Evolutionary conservation across 2,113 vertebrate species (phyloP).

Genomic region (Chionodraco myersi): DNA sequence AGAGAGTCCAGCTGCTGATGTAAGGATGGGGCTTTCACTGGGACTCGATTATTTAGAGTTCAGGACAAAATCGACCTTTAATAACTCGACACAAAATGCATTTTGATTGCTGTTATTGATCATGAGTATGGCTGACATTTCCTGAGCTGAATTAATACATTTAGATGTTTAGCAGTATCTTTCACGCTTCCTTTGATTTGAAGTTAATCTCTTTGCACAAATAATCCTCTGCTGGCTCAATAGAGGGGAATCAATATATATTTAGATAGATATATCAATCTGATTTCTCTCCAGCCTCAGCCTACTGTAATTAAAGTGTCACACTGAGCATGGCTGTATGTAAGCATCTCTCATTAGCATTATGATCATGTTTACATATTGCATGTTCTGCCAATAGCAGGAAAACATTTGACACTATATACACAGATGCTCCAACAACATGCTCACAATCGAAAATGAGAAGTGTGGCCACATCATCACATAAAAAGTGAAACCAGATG

Average conservation of each 20-base stretch:
- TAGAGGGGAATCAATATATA: constrained; percentile 2
- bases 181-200: neutral
- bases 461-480: neutral
- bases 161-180: neutral
- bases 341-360: neutral
- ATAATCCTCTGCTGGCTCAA: neutral
- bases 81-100: neutral
- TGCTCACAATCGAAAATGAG: neutral
- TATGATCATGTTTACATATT: constrained; percentile 1
- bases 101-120: neutral
- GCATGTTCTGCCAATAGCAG: neutral
- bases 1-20: constrained; percentile 66
- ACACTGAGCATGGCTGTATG: neutral
- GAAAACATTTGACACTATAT: neutral
- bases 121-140: constrained; percentile 4
- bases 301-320: neutral
- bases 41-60: constrained; percentile 43
- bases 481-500: neutral
- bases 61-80: constrained; percentile 15
- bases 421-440: neutral
- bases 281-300: neutral
- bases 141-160: neutral
- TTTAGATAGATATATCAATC: constrained; percentile 10
- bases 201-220: constrained; percentile 18
- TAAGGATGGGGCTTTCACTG: constrained; percentile 42